Percentiles rank a stretch among this genome's conserved stretches.
These are phyloP conservation scores for Branchellion lobata DNA, from an alignment of 2,888 invertebrate genomes.

Conservation along the genomic window DNA sequence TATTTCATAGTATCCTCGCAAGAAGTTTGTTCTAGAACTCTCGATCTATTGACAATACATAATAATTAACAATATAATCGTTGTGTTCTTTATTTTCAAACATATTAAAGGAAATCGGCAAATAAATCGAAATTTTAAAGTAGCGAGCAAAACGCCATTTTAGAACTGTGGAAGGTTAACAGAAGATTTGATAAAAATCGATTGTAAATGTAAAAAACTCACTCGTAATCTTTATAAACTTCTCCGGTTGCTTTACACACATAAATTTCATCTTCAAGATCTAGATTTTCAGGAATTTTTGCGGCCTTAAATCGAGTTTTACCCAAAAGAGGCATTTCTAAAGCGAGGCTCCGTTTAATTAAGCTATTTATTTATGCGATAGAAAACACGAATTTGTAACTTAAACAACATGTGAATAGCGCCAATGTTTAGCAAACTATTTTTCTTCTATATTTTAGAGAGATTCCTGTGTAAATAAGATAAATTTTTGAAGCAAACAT, in stretches of 20 bases:
- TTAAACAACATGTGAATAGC: slow-evolving; percentile 38
- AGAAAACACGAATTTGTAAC: slow-evolving; percentile 19
- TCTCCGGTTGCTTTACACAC: slow-evolving; percentile 91
- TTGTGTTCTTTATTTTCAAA: slow-evolving; percentile 7
- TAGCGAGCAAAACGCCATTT: slow-evolving; percentile 1
- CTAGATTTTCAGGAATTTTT: slow-evolving; percentile 36
- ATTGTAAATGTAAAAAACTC: slow-evolving; percentile 65
- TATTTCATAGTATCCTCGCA: no score
- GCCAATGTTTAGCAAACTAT: slow-evolving; percentile 13
- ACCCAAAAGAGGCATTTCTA: slow-evolving; percentile 32
- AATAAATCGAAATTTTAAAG: background rate
- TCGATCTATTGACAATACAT: no score
- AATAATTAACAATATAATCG: background rate
- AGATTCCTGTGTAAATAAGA: background rate
- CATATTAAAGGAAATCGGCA: background rate
- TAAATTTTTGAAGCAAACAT: background rate
- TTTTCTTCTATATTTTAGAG: slow-evolving; percentile 13
- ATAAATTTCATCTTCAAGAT: slow-evolving; percentile 86
- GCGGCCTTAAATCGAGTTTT: slow-evolving; percentile 32
- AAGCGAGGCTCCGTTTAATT: background rate
- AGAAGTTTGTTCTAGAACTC: no score
- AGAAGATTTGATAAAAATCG: background rate
- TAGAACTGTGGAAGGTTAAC: slow-evolving; percentile 10
- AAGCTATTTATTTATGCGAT: slow-evolving; percentile 13
- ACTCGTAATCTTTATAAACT: slow-evolving; percentile 96